Evolutionary conservation across 2,797 vertebrate species (phyloP), one percentile per base, ranked within the genome.

Genomic region (Gallinago solitaria): DNA sequence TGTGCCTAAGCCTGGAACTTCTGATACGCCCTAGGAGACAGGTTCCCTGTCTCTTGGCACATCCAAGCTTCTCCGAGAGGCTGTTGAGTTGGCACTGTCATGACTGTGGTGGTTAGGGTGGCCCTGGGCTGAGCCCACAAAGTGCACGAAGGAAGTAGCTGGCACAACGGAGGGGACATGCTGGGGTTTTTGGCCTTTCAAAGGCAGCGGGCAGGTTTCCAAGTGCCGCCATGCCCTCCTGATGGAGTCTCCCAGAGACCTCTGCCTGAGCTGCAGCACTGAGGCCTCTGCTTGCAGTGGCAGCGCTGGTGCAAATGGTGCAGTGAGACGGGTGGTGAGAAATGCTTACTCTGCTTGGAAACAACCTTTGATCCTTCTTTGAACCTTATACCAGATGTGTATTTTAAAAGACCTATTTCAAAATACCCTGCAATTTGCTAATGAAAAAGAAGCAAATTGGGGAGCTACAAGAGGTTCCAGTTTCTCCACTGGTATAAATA

Each of bases 231-330:
- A 2, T 11, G 6, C 2, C 0, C 4, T 60, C 12, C 9, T 30
- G 47, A 8, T 11, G 9, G 43, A 19, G 5, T 16, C 20, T n/a
- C 14, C 11, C 7, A 8, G 50, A 27, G 28, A 6, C 0, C 0
- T 43, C 18, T 47, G 28, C 19, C 57, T 13, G 56, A 51, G 50
- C 45, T 27, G 54, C 5, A 1, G 54, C 5, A 1, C 24, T 39
- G 14, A 19, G 25, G 30, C 16, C 23, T 63, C 24, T 4, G 16
- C 60, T 41, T 41, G 48, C 14, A 28, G 12, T 24, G 53, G 43
- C 5, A 5, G n/a, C 2, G 5, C 24, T 48, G 28, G 11, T 13
- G 68, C 48, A 19, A 19, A 48, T 3, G 3, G 14, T 5, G 28
- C 11, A 2, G 8, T 28, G 43, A 33, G 20, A 57, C 9, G 16